Base-by-base conservation (phyloP, 2,797 vertebrate species). In the Alouatta caraya region DNA sequence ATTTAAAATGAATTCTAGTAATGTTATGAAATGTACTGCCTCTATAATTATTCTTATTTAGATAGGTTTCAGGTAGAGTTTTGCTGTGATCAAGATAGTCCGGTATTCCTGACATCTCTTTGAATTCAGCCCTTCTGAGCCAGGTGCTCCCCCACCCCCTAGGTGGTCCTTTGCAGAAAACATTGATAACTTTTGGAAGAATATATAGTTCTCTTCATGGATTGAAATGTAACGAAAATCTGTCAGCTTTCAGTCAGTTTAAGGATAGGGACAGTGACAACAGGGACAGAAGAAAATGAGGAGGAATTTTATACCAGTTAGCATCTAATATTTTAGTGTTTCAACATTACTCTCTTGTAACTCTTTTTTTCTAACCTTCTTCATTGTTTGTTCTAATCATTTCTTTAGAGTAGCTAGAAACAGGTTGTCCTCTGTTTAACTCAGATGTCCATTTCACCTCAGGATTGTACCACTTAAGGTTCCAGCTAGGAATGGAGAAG, bases 1-100 rank as follows among this genome's bases (percentile, higher is more conserved):
- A 90, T 83, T 94, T 88, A 95, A 97, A 79, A 84, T 84, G 50
- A 52, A 85, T 95, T 75, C n/a, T 83, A 37, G 13, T 55, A 59
- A 84, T 75, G 30, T 75, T 93, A 61, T 22, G 37, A 88, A 88
- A 76, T 73, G 10, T 75, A 33, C 26, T 46, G 6, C 88, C 61
- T 90, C n/a, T 93, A 8, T 76, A 52, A 42, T 37, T 88, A 26
- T 75, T 81, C 33, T 84, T 57, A 33, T 84, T 91, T 80, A 88
- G 61, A 70, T 46, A 55, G 79, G 21, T 93, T 88, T 92, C 79
- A 81, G 44, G 26, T 37, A 37, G 72, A 39, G 28, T 78, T 93
- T 90, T 78, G 52, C 84, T 94, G 44, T 75, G 57, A 4, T 81
- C 42, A 87, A 5, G 44, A 90, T 42, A 61, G 30, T 64, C 64